phyloP scores from a whole-genome alignment of 2,797 vertebrate genomes.

The Passerculus sandwichensis region DNA sequence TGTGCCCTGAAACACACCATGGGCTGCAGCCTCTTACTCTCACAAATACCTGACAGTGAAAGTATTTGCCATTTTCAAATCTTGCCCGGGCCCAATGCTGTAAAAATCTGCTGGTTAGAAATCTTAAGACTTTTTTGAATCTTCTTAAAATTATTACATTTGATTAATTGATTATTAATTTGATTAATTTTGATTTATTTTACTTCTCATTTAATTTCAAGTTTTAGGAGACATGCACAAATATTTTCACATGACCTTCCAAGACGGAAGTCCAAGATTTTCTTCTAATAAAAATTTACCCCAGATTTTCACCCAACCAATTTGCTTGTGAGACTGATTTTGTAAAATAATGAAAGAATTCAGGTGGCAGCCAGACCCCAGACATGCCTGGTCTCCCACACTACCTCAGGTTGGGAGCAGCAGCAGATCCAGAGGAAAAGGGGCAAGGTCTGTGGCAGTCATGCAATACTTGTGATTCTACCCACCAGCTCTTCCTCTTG shows the following conservation, averaged over 20 bases:
- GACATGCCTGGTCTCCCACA: background rate
- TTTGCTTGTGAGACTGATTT: background rate
- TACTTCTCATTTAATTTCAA: background rate
- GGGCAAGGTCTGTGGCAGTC: background rate
- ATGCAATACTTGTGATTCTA: fast-evolving
- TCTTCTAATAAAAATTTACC: background rate
- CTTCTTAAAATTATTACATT: background rate
- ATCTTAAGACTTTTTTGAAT: background rate
- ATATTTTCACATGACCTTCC: background rate
- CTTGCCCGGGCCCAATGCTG: background rate
- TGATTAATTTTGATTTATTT: background rate
- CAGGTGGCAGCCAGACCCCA: fast-evolving
- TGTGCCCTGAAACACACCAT: background rate
- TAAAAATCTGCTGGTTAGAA: background rate
- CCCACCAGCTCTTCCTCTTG: background rate
- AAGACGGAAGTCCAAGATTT: background rate
- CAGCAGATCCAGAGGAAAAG: background rate
- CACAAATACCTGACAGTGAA: background rate
- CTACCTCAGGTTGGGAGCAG: background rate
- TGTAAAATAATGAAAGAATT: background rate
- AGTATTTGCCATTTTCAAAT: background rate
- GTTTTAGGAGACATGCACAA: background rate
- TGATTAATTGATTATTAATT: too few species aligned
- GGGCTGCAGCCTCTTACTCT: background rate
- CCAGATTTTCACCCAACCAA: background rate